These are phyloP conservation scores for Gila robusta DNA, from an alignment of 2,797 vertebrate species.

Conservation along the genomic window DNA sequence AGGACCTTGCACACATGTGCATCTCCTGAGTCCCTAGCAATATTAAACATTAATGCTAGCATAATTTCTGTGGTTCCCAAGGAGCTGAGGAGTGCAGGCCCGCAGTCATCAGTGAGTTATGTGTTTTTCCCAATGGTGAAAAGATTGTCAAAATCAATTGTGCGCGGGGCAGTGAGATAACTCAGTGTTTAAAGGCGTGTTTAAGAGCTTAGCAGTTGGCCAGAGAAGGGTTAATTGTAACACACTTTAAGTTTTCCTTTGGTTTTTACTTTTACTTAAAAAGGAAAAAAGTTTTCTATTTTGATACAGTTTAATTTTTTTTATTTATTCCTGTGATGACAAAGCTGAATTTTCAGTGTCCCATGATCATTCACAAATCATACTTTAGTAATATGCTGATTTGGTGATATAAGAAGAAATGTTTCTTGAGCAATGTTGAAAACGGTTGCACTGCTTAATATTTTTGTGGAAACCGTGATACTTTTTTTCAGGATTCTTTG, in stretches of 20 bases:
- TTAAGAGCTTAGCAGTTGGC: conserved; percentile 38
- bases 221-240: neutral
- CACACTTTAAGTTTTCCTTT: neutral
- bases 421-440: neutral
- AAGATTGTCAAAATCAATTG: conserved; percentile 80
- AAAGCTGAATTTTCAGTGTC: neutral
- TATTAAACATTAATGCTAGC: conserved; percentile 85
- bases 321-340: neutral
- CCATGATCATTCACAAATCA: neutral
- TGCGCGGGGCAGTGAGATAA: conserved; percentile 72
- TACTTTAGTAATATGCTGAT: neutral
- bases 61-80: conserved; percentile 78
- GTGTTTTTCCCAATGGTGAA: conserved; percentile 78
- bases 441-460: neutral
- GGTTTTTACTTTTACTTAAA: neutral
- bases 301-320: neutral
- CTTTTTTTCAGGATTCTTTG: neutral
- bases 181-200: conserved; percentile 68
- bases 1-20: conserved; percentile 77
- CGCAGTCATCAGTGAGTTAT: conserved; percentile 76
- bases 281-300: neutral
- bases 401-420: neutral
- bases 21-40: conserved; percentile 75
- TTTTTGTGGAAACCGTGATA: neutral
- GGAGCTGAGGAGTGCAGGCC: conserved; percentile 62